phyloP scores from a whole-genome alignment of 2,113 vertebrate species.

The Mionectes macconnelli region DNA sequence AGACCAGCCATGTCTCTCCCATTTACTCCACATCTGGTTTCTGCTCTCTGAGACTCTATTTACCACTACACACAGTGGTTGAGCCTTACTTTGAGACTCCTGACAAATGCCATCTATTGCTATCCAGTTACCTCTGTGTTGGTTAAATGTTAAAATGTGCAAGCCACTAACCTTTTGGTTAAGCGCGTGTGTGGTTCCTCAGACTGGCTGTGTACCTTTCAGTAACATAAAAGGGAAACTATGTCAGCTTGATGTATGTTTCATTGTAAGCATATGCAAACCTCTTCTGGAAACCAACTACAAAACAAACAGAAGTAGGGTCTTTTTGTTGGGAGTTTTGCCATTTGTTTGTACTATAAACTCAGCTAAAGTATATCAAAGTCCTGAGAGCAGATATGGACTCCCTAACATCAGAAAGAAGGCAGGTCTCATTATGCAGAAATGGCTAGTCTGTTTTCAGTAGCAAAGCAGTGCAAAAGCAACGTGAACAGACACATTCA shows the following conservation, averaged over 20 bases:
- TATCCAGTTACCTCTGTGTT: background rate
- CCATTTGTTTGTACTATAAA: background rate
- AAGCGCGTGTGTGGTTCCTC: rapidly evolving
- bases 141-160: background rate
- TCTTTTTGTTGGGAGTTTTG: background rate
- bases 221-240: background rate
- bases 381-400: background rate
- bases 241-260: background rate
- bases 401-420: background rate
- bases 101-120: background rate
- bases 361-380: background rate
- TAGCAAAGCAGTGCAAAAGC: background rate
- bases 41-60: background rate
- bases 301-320: background rate
- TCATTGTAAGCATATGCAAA: background rate
- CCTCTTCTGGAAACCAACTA: background rate
- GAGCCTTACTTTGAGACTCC: background rate
- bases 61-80: background rate
- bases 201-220: background rate
- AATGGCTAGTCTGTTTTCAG: background rate
- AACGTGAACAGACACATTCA: background rate
- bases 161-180: background rate
- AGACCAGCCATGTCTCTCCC: background rate
- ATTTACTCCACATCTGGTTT: background rate
- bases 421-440: background rate